Evolutionary conservation across 2,113 vertebrate species (phyloP).

Genomic region (Connochaetes taurinus): DNA sequence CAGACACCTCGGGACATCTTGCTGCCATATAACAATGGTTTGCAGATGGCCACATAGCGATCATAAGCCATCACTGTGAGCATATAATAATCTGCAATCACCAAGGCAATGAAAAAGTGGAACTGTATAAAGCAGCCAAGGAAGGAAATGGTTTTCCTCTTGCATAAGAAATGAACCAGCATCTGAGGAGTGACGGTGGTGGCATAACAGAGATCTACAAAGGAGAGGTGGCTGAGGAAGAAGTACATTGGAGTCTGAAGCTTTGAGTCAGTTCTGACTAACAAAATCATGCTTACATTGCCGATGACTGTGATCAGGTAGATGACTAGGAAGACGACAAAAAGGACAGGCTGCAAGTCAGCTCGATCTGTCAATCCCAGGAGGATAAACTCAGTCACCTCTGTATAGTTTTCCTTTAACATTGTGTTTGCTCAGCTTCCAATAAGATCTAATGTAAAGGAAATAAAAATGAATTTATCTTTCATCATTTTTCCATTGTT

Average conservation of each 20-base stretch:
- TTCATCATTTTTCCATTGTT: not conserved
- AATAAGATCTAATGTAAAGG: not conserved
- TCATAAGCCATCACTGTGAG: conserved; percentile 82
- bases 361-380: conserved; percentile 44
- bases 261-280: not conserved
- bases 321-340: not conserved
- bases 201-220: conserved; percentile 56
- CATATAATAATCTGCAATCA: conserved; percentile 78
- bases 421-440: not conserved
- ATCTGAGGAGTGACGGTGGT: conserved; percentile 78
- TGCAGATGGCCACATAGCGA: not conserved
- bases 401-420: not conserved
- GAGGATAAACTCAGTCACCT: conserved; percentile 54
- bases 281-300: not conserved
- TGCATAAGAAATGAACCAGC: conserved; percentile 69
- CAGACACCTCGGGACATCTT: conserved; percentile 4
- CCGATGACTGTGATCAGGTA: not conserved
- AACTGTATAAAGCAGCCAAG: conserved; percentile 74
- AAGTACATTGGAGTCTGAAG: not conserved
- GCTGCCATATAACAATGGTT: not conserved
- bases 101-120: conserved; percentile 70
- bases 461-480: not conserved
- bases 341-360: not conserved
- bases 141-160: conserved; percentile 71
- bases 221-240: not conserved